Evolutionary conservation across 2,113 vertebrate species (phyloP).

Genomic region (Polypterus bichir): DNA sequence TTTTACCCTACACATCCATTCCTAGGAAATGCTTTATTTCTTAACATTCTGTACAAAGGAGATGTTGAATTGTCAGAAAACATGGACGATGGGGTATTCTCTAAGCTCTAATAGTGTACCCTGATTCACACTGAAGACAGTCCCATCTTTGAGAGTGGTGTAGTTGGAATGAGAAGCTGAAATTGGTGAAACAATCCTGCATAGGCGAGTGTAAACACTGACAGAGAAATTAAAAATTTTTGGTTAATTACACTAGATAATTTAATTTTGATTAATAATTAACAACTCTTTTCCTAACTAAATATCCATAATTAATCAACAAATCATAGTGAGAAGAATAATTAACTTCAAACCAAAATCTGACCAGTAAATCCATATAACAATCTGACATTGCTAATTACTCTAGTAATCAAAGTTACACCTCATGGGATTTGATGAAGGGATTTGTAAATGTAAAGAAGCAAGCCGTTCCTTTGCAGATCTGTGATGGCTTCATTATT

Average conservation of each 20-base stretch:
- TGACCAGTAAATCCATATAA: slow-evolving; percentile 86
- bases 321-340: slow-evolving; percentile 87
- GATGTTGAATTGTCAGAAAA: too few relatives aligned
- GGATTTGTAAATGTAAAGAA: slow-evolving; percentile 63
- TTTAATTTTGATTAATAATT: slow-evolving; percentile 97
- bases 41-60: too few relatives aligned
- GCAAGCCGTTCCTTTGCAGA: slow-evolving; percentile 40
- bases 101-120: too few relatives aligned
- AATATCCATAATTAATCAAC: slow-evolving; percentile 98
- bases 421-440: slow-evolving; percentile 67
- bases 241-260: slow-evolving; percentile 78
- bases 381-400: slow-evolving; percentile 88
- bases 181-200: slow-evolving; percentile 24
- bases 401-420: slow-evolving; percentile 83
- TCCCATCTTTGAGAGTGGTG: too few relatives aligned
- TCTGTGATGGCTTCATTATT: slow-evolving; percentile 52
- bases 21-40: too few relatives aligned
- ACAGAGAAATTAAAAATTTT: slow-evolving; percentile 47
- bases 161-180: slow-evolving; percentile 1
- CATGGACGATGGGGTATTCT: too few relatives aligned
- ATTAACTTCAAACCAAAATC: slow-evolving; percentile 93
- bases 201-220: slow-evolving; percentile 31
- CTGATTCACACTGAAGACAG: too few relatives aligned
- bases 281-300: slow-evolving; percentile 88
- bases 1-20: too few relatives aligned